These are phyloP conservation scores for Chaetorhynchus papuensis DNA, from an alignment of 2,113 vertebrate species.

Conservation along the genomic window DNA sequence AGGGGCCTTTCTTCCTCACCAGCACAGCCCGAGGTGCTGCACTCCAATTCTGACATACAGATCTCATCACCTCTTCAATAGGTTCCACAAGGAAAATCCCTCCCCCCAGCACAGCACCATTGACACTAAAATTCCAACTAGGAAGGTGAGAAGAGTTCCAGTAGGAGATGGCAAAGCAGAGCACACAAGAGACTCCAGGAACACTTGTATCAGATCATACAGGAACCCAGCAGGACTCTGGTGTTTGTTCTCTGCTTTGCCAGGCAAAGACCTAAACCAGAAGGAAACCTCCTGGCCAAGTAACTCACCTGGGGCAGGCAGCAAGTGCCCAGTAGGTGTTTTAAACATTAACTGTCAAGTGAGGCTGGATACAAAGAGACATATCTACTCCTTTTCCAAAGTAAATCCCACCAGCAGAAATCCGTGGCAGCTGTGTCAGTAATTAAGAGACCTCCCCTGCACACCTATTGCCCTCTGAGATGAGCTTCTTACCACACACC, in stretches of 20 bases:
- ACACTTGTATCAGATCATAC: background rate
- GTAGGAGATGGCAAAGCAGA: background rate
- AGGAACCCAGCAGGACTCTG: background rate
- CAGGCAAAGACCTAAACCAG: background rate
- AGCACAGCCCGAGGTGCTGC: background rate
- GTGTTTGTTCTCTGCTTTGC: background rate
- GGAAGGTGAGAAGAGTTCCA: background rate
- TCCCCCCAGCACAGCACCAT: background rate
- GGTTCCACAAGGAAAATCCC: background rate
- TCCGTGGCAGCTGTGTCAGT: fast-evolving
- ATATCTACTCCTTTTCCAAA: background rate
- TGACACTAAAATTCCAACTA: background rate
- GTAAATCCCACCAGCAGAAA: background rate
- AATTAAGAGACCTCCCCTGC: background rate
- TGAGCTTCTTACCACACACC: background rate
- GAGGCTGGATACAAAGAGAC: background rate
- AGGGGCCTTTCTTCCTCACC: background rate
- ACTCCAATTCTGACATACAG: background rate
- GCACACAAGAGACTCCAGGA: background rate
- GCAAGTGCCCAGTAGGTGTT: background rate
- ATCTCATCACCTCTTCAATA: background rate
- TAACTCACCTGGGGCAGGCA: background rate
- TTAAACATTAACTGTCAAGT: background rate
- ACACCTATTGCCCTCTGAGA: background rate
- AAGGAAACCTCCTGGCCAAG: background rate